Percentiles rank a stretch among this genome's conserved stretches.
Evolutionary conservation across 53 echinoderm and acorn worm genomes (phyloP).

Genomic region (Arbacia lixula): DNA sequence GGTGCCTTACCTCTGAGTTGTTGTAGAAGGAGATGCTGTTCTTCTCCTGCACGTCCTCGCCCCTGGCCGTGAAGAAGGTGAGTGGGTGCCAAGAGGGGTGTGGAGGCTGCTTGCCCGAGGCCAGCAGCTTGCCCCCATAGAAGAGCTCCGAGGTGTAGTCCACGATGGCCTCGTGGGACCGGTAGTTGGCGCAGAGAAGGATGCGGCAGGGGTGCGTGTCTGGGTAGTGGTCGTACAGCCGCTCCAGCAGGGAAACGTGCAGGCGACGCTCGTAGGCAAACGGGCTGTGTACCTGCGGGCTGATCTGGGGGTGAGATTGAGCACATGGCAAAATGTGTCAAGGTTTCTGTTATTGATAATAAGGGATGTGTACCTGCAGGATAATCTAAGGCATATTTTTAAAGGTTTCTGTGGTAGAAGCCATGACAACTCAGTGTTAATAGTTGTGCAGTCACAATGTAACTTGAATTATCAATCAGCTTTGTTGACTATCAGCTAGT

Average conservation of each 20-base stretch:
- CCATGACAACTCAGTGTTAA: no score
- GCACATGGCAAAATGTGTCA: no score
- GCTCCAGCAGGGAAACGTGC: slow-evolving; percentile 94
- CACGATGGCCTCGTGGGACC: slow-evolving; percentile 96
- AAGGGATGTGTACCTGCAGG: no score
- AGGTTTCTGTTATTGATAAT: no score
- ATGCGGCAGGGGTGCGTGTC: slow-evolving; percentile 93
- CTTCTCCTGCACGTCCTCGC: slow-evolving; percentile 98
- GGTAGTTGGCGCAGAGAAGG: slow-evolving; percentile 97
- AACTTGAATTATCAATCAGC: no score
- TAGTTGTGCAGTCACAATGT: no score
- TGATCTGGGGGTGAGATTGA: slow-evolving; percentile 91
- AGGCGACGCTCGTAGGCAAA: slow-evolving; percentile 90
- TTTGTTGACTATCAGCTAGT: no score
- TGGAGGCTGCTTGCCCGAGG: slow-evolving; percentile 83
- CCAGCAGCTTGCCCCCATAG: slow-evolving; percentile 86
- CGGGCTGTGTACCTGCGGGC: slow-evolving; percentile 90
- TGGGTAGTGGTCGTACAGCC: slow-evolving; percentile 93
- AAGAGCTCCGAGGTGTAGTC: slow-evolving; percentile 92
- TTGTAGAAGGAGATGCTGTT: slow-evolving; percentile 97
- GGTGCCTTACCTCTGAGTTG: slow-evolving; percentile 84
- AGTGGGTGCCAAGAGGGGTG: slow-evolving; percentile 84
- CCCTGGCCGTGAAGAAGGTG: slow-evolving; percentile 93
- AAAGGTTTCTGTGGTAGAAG: no score
- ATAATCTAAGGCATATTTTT: no score